These are phyloP conservation scores for Pygocentrus nattereri DNA, from an alignment of 2,797 vertebrate genomes.

Conservation along the genomic window DNA sequence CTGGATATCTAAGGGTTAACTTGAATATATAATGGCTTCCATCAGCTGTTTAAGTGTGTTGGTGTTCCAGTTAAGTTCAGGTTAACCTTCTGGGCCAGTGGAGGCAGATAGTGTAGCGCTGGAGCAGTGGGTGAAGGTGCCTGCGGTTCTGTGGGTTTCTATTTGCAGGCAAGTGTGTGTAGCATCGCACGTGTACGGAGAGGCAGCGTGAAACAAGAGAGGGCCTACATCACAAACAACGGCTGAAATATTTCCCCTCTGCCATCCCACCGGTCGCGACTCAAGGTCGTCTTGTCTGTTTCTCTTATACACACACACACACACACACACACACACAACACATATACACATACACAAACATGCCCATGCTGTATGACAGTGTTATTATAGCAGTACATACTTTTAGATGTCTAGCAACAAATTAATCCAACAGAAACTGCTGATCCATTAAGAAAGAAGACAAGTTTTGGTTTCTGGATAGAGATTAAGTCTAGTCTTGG, in stretches of 20 bases:
- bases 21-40: background rate
- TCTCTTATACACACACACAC: constrained; percentile 29
- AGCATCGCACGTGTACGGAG: constrained; percentile 12
- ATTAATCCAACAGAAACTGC: too few species aligned
- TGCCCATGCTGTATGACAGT: background rate
- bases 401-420: too few species aligned
- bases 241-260: constrained; percentile 53
- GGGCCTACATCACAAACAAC: constrained; percentile 60
- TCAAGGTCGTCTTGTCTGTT: constrained; percentile 61
- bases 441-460: too few species aligned
- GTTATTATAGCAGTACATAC: background rate
- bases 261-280: constrained; percentile 27
- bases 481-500: background rate
- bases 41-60: constrained; percentile 1
- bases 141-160: constrained; percentile 60
- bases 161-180: constrained; percentile 58
- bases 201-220: constrained; percentile 59
- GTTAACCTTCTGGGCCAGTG: constrained; percentile 41
- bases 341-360: constrained; percentile 12
- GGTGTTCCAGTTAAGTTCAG: constrained; percentile 39
- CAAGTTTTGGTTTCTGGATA: background rate
- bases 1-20: background rate
- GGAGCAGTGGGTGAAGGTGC: constrained; percentile 31
- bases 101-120: background rate
- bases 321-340: constrained; percentile 26